These are phyloP conservation scores for Mnemiopsis leidyi DNA, from an alignment of 37 sponge, comb jelly and placozoan species.

Conservation along the genomic window DNA sequence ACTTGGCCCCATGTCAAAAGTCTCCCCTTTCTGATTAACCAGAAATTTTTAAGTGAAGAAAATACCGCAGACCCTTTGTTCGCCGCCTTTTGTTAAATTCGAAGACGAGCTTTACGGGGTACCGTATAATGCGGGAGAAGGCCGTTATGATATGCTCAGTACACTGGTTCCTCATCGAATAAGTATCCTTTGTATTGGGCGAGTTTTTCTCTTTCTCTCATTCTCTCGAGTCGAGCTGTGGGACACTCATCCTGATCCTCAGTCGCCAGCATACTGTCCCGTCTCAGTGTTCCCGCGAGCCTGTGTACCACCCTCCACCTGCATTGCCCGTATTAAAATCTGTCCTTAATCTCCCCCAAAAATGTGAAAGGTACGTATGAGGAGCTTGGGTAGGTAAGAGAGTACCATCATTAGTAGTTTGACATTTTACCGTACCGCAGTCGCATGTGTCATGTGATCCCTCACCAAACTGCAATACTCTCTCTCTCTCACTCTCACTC, in stretches of 20 bases:
- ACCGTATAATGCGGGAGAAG: background rate
- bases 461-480: slow-evolving; percentile 4
- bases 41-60: background rate
- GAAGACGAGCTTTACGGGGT: background rate
- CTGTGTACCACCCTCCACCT: background rate
- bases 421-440: background rate
- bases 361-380: background rate
- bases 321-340: background rate
- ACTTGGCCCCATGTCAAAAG: background rate
- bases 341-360: background rate
- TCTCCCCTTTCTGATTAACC: background rate
- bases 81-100: background rate
- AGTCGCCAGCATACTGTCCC: background rate
- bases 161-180: background rate
- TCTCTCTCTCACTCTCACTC: too few relatives aligned
- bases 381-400: background rate
- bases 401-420: background rate
- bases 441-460: slow-evolving; percentile 32
- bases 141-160: background rate
- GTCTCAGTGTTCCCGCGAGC: background rate
- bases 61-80: background rate
- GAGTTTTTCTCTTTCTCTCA: background rate
- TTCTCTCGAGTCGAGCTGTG: too few relatives aligned
- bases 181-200: background rate
- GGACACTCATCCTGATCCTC: background rate